Percentiles rank a stretch among this genome's conserved stretches.
Evolutionary conservation across 1,140 invertebrate genomes (phyloP).

Genomic region (Megalopta genalis): DNA sequence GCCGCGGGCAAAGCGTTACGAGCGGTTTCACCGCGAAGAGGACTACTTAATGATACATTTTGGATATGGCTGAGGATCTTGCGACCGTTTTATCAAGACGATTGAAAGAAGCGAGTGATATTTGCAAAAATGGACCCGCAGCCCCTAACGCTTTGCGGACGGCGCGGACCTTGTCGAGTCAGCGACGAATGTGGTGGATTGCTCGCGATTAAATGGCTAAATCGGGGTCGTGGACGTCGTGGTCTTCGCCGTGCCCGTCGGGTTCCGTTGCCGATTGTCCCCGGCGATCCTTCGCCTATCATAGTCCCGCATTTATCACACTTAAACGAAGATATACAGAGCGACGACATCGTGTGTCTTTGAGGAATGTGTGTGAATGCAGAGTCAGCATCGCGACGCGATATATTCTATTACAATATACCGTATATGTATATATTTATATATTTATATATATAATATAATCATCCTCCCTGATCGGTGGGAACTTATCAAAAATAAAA

Average conservation of each 20-base stretch:
- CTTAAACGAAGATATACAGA: conserved; percentile 58
- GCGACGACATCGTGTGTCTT: conserved; percentile 63
- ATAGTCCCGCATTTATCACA: conserved; percentile 61
- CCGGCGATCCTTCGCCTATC: conserved; percentile 51
- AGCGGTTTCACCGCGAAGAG: neutral
- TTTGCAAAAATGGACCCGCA: neutral
- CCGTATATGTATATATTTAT: conserved; percentile 38
- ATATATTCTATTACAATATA: conserved; percentile 45
- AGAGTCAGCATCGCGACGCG: conserved; percentile 53
- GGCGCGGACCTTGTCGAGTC: neutral
- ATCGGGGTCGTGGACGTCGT: conserved; percentile 50
- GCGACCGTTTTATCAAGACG: neutral
- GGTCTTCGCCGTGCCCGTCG: conserved; percentile 58
- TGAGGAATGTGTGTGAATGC: conserved; percentile 72
- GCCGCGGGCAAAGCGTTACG: neutral
- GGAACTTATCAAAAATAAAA: conserved; percentile 53
- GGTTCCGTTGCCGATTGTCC: conserved; percentile 48
- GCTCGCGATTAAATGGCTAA: conserved; percentile 16
- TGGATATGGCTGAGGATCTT: neutral
- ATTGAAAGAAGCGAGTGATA: neutral
- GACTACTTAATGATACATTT: neutral
- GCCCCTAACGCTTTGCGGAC: neutral
- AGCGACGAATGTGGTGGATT: neutral
- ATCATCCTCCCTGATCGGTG: conserved; percentile 45
- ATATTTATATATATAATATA: conserved; percentile 43